Conservation (phyloP, 2,797 vertebrate genomes). For the Dicrostonyx torquatus region DNA sequence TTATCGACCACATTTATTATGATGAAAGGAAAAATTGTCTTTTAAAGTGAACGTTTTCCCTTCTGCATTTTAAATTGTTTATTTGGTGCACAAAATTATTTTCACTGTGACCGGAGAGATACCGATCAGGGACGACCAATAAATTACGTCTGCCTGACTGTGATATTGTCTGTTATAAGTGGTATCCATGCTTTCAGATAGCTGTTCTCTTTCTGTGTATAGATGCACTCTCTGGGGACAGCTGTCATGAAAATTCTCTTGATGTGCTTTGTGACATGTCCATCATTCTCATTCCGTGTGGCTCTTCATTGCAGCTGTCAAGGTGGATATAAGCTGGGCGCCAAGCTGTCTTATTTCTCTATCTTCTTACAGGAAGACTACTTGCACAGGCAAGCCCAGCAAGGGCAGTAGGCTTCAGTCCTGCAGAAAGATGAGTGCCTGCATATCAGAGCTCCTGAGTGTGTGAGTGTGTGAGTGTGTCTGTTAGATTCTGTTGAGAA, state of each 20-base stretch:
- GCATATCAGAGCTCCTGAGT: neutral
- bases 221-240: neutral
- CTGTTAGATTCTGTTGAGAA: neutral
- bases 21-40: neutral
- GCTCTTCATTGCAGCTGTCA: neutral
- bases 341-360: conserved; percentile 38
- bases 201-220: neutral
- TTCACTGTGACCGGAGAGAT: conserved; percentile 2
- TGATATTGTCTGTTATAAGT: neutral
- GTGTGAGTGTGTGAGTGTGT: neutral
- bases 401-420: neutral
- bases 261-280: conserved; percentile 5
- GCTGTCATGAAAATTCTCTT: conserved; percentile 9
- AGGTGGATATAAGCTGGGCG: conserved; percentile 2
- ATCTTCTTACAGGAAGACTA: neutral
- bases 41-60: neutral
- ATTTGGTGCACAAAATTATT: conserved; percentile 11
- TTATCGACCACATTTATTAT: neutral
- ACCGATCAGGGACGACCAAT: neutral
- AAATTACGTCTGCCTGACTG: neutral
- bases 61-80: conserved; percentile 8
- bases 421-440: neutral
- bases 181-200: neutral
- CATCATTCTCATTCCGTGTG: conserved; percentile 44
- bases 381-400: neutral